These are phyloP conservation scores for Trypoxylus dichotomus DNA, from an alignment of 1,140 invertebrate species.

Conservation along the genomic window DNA sequence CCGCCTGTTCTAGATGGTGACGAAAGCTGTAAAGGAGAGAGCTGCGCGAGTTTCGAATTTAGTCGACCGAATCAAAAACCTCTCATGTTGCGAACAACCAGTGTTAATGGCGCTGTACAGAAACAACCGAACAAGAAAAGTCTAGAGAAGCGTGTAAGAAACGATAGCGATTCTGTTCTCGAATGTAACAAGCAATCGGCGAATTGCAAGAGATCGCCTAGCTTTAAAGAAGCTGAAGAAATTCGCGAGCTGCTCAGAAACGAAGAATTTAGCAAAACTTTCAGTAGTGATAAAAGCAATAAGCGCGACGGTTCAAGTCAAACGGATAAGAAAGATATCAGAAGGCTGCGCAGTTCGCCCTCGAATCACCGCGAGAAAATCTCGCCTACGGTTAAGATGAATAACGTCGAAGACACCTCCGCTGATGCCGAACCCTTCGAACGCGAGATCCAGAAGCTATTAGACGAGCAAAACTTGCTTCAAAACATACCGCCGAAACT, in stretches of 20 bases:
- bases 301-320: constrained; percentile 66
- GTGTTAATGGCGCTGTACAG: constrained; percentile 42
- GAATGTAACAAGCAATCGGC: constrained; percentile 51
- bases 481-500: constrained; percentile 61
- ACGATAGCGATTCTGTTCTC: constrained; percentile 50
- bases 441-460: constrained; percentile 71
- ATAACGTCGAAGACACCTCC: constrained; percentile 56
- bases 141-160: constrained; percentile 44
- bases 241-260: constrained; percentile 50
- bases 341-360: constrained; percentile 53
- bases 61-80: constrained; percentile 48
- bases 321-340: constrained; percentile 63
- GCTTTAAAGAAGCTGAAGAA: constrained; percentile 53
- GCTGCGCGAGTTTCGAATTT: constrained; percentile 67
- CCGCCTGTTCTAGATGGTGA: constrained; percentile 50
- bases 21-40: constrained; percentile 59
- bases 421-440: constrained; percentile 61
- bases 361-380: constrained; percentile 51
- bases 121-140: constrained; percentile 43
- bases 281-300: constrained; percentile 56
- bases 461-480: constrained; percentile 69
- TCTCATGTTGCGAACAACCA: constrained; percentile 38
- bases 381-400: constrained; percentile 54
- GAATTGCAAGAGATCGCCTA: constrained; percentile 51
- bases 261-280: constrained; percentile 57